Evolutionary conservation across 2,113 vertebrate genomes (phyloP).

Genomic region (Rattus norvegicus): GRCr8 NC_086024.1:57882501-57883000

Average conservation of each 20-base stretch:
- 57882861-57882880: no score
- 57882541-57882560: not conserved
- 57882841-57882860: no score
- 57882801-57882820: not conserved
- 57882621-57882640: not conserved
- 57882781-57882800: not conserved
- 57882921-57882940: no score
- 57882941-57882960: no score
- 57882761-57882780: not conserved
- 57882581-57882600: not conserved
- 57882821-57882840: no score
- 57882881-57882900: no score
- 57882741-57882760: not conserved
- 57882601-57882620: not conserved
- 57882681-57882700: not conserved
- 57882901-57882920: no score
- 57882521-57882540: not conserved
- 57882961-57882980: no score
- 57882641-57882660: not conserved
- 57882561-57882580: no score
- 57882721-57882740: not conserved
- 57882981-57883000: no score
- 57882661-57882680: not conserved
- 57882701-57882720: not conserved
- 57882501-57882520: not conserved